Percentiles rank a stretch among this genome's conserved stretches.
phyloP scores from a whole-genome alignment of 2,113 vertebrate genomes.

The Leucosticte australis region DNA sequence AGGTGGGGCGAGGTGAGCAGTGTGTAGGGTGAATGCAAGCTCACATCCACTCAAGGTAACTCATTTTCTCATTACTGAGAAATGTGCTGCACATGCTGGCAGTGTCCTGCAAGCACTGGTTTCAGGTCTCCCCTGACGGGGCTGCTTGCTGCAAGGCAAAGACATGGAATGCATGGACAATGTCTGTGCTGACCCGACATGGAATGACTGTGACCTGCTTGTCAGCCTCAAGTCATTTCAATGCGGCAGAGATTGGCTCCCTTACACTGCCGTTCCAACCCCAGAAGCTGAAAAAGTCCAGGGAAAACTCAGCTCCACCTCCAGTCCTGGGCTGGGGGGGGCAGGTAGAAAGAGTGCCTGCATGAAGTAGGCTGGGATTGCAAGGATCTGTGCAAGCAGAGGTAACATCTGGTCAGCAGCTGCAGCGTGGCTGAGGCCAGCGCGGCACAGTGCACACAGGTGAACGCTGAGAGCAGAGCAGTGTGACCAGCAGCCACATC shows the following conservation, averaged over 20 bases:
- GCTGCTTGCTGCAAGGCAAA: background rate
- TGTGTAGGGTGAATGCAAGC: background rate
- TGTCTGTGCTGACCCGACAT: background rate
- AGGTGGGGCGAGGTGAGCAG: background rate
- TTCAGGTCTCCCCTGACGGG: fast-evolving
- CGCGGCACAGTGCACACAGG: fast-evolving
- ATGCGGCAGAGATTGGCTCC: background rate
- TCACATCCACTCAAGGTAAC: background rate
- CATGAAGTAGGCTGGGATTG: background rate
- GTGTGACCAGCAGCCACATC: background rate
- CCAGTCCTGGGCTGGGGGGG: background rate
- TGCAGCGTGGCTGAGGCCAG: background rate
- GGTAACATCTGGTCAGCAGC: background rate
- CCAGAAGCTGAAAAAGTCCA: background rate
- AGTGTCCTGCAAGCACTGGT: background rate
- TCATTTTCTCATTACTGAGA: background rate
- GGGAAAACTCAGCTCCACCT: background rate
- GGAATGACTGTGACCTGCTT: background rate
- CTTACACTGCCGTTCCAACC: fast-evolving
- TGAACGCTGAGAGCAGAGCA: background rate
- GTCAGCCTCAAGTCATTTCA: background rate
- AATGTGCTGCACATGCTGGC: background rate
- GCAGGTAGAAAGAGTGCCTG: background rate
- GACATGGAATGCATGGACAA: background rate
- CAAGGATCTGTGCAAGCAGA: background rate